Evolutionary conservation across 2,113 vertebrate species (phyloP), one percentile per base, ranked within the genome.

Genomic region (Cyanoramphus novaezelandiae): DNA sequence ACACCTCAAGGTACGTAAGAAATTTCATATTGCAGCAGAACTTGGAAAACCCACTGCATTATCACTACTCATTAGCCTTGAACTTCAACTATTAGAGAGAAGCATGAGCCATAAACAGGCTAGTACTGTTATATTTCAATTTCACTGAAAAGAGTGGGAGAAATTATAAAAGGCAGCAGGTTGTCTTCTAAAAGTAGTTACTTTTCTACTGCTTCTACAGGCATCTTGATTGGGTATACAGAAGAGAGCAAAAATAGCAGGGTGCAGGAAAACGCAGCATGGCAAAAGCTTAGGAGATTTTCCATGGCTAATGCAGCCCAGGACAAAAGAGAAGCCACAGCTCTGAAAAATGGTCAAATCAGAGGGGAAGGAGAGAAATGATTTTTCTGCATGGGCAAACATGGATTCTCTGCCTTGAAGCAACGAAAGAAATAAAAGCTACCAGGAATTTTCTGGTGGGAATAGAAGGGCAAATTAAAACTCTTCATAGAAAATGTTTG

Each of bases 171-270:
- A 82, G 25, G 17, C 27, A 71, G 15, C 19, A 71, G 6, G 17
- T 13, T 46, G 6, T 28, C 71, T 80, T 67, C 27, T 62, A 62
- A 43, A 78, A 87, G 37, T 17, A 60, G 12, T 17, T 71, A 49
- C 5, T 55, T 92, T 88, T 27, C 70, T 82, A 20, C 27, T 82
- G 44, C 37, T 85, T 86, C 67, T n/a, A 76, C 60, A 76, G 85
- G 25, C 21, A 74, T 19, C 17, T 82, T 47, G 12, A 24, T 2
- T 21, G 10, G 16, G 6, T 72, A 25, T 13, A 27, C 5, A 43
- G 70, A 60, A 47, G 5, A 80, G 23, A 33, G 37, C 33, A 44
- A 35, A 76, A 80, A n/a, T 5, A 44, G 7, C 18, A 65, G 18
- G 15, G 17, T 2, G n/a, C 14, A 25, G 43, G 25, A 88, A n/a